Evolutionary conservation across 2,113 vertebrate species (phyloP).

Genomic region (Poecilia latipinna): DNA sequence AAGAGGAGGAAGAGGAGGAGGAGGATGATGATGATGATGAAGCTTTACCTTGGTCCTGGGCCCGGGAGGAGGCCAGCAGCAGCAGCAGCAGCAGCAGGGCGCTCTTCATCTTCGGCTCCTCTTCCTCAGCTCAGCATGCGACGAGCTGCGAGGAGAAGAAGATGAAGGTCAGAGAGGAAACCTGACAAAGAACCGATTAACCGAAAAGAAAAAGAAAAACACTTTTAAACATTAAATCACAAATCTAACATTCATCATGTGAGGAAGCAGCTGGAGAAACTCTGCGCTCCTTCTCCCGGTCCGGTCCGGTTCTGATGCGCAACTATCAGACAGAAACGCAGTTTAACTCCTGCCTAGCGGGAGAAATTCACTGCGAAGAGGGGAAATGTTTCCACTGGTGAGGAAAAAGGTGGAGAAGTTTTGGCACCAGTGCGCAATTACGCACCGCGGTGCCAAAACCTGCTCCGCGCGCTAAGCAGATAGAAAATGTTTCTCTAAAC

Average conservation of each 20-base stretch:
- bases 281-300: no score
- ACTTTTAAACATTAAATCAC: no score
- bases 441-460: conserved; percentile 20
- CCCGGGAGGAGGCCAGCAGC: conserved; percentile 81
- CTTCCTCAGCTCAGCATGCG: conserved; percentile 87
- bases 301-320: neutral
- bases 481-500: neutral
- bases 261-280: no score
- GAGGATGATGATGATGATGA: conserved; percentile 28
- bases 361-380: neutral
- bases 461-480: neutral
- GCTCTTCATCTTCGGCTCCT: conserved; percentile 85
- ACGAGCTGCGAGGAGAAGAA: conserved; percentile 75
- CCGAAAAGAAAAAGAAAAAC: no score
- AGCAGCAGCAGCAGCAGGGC: conserved; percentile 44
- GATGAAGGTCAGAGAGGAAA: neutral
- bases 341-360: neutral
- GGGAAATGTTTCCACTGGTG: neutral
- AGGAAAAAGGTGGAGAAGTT: neutral
- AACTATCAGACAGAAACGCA: neutral
- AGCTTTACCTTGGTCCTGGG: conserved; percentile 92
- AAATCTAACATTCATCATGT: no score
- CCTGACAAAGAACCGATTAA: neutral
- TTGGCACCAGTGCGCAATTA: conserved; percentile 53
- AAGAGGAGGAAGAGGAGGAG: neutral